Evolutionary conservation across 2,888 invertebrate genomes (phyloP), one percentile per base, ranked within the genome.

Genomic region (Temnothorax unifasciatus): DNA sequence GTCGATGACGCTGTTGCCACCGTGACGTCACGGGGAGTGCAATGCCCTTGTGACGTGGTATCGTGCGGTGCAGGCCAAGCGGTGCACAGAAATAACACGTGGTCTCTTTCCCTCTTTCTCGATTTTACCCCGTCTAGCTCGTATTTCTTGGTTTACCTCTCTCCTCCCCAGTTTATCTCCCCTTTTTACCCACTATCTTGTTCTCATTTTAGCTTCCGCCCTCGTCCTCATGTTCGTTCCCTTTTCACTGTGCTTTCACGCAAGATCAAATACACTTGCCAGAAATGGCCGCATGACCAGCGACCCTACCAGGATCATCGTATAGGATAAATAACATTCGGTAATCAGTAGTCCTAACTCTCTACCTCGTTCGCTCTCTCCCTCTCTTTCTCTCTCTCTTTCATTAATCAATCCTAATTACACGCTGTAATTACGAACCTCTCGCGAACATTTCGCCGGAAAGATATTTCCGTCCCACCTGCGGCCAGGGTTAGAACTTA

Each of bases 31-130:
- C 90, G 85, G 25, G 6, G 90, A 92, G 94, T 93, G 93, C 94
- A 93, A 92, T 94, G 94, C 93, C 91, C 93, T 91, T 90, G 92
- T 93, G 93, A 93, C 93, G 94, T 93, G 92, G 90, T 83, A 89
- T 87, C 89, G 88, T 89, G 90, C 91, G 89, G 90, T 87, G 89
- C 89, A 89, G 90, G 89, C 90, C 91, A 90, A 91, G 85, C 90
- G 74, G 57, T 89, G 90, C 86, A 90, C 91, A 90, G 91, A 92
- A 92, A 92, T 92, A 92, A 91, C 88, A 88, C 85, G 76, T 87
- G 83, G 71, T 86, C 87, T 86, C 79, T 77, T 74, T 85, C 52
- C 50, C 86, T 76, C 77, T 82, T 83, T 83, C 82, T 61, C 57
- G 41, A 73, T 64, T 74, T 73, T 75, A 69, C 63, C 66, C 82